Evolutionary conservation across 2,888 invertebrate species (phyloP), one percentile per base, ranked within the genome.

Genomic region (Scrobipalpa costella): DNA sequence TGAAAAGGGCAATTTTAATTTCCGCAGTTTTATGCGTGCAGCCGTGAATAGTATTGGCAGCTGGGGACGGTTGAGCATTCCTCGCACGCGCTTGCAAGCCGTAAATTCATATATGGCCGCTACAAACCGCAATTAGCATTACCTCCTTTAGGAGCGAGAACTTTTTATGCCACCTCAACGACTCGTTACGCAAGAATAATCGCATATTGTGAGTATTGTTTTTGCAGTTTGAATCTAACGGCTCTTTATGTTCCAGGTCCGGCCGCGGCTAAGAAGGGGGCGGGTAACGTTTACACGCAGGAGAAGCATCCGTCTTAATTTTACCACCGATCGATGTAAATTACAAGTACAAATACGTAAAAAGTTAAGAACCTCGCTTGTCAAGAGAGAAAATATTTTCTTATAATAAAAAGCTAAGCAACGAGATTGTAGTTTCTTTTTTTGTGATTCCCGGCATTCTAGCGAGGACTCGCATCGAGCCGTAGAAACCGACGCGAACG

Each of bases 281-380:
- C 82, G 62, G 89, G 89, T 69, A 90, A 91, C 77, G 91, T 90
- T 61, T 91, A 91, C 80, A 91, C 91, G 57, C 90, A 90, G 77
- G 90, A 90, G 68, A 89, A 89, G 72, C 90, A 88, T 67, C 77
- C 80, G n/a, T 75, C 80, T 40, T 82, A 72, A 78, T 34, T 55
- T 34, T 66, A 77, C 75, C 75, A 76, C 72, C 74, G 77, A 75
- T 61, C 72, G 57, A 62, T 64, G 65, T 27, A 27, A 3, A n/a
- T n/a, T 66, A 67, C 67, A 67, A 85, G 84, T 86, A 89, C 85
- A 86, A 86, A 86, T 73, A 69, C 67, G 69, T 69, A 44, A 50
- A 57, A 52, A 49, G 19, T n/a, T 68, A 69, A 72, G 70, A 79
- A 84, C 88, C 86, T 88, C 88, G 86, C 86, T 55, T 55, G 33